Percentiles rank a stretch among this genome's conserved stretches.
These are phyloP conservation scores for Aphrophora alni DNA, from an alignment of 2,888 invertebrate genomes.

Conservation along the genomic window DNA sequence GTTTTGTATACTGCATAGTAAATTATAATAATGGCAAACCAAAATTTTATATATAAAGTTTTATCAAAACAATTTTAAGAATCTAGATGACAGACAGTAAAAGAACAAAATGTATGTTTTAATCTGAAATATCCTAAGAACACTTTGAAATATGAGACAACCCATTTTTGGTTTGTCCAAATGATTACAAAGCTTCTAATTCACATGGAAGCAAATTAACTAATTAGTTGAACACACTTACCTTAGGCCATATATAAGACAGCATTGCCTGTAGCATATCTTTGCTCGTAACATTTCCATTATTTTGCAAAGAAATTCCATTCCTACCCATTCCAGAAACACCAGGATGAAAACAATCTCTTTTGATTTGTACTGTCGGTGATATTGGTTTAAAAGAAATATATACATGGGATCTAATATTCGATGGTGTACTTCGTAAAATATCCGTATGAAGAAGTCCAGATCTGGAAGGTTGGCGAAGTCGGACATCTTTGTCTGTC, in stretches of 20 bases:
- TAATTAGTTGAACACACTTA: constrained; percentile 54
- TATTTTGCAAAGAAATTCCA: constrained; percentile 66
- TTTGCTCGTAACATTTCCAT: constrained; percentile 66
- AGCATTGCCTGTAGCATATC: constrained; percentile 90
- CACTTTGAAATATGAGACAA: too few relatives aligned
- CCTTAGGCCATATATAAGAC: constrained; percentile 95
- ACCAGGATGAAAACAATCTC: constrained; percentile 94
- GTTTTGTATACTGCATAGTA: too few relatives aligned
- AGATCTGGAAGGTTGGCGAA: background rate
- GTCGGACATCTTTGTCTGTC: background rate
- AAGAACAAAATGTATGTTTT: too few relatives aligned
- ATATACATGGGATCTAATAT: background rate
- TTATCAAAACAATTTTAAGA: too few relatives aligned
- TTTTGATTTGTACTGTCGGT: background rate
- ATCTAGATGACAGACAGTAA: too few relatives aligned
- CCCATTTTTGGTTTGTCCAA: too few relatives aligned
- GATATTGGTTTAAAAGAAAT: background rate
- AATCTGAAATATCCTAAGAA: too few relatives aligned
- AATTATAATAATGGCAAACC: too few relatives aligned
- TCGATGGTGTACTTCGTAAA: background rate
- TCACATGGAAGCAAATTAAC: too few relatives aligned
- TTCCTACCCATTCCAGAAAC: constrained; percentile 72
- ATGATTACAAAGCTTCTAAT: too few relatives aligned
- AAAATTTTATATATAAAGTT: too few relatives aligned
- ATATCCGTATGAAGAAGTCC: background rate